These are phyloP conservation scores for Thamnophis sirtalis DNA, from an alignment of 2,113 vertebrate genomes.

Conservation along the genomic window DNA sequence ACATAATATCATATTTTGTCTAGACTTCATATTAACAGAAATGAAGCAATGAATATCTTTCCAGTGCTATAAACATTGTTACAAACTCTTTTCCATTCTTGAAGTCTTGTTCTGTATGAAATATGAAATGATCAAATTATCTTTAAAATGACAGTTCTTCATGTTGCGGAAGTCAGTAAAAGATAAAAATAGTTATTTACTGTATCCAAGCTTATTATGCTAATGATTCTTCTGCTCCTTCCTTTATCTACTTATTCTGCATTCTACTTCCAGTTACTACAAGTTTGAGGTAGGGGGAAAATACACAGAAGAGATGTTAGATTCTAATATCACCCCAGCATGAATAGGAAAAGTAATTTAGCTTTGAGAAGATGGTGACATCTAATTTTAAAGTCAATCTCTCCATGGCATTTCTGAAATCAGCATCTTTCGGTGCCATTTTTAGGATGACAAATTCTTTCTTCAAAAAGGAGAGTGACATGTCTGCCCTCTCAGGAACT, in stretches of 20 bases:
- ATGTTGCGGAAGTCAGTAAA: constrained; percentile 43
- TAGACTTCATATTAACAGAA: neutral
- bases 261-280: constrained; percentile 46
- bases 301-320: constrained; percentile 40
- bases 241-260: constrained; percentile 22
- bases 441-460: constrained; percentile 48
- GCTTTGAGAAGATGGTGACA: constrained; percentile 45
- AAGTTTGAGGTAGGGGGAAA: constrained; percentile 1
- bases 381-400: constrained; percentile 57
- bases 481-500: constrained; percentile 43
- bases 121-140: constrained; percentile 41
- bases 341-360: constrained; percentile 51
- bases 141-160: constrained; percentile 47
- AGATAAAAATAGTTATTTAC: constrained; percentile 60
- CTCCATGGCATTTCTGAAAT: constrained; percentile 63
- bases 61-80: constrained; percentile 21
- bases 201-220: constrained; percentile 31
- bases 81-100: constrained; percentile 18
- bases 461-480: constrained; percentile 49
- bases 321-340: constrained; percentile 52
- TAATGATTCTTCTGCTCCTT: constrained; percentile 20
- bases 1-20: neutral
- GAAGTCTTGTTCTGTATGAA: constrained; percentile 36
- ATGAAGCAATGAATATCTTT: neutral
- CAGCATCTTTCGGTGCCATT: constrained; percentile 59